Percentiles rank a stretch among this genome's conserved stretches.
Conservation (phyloP, 2,888 invertebrate genomes). For the Acanthosoma haemorrhoidale region DNA sequence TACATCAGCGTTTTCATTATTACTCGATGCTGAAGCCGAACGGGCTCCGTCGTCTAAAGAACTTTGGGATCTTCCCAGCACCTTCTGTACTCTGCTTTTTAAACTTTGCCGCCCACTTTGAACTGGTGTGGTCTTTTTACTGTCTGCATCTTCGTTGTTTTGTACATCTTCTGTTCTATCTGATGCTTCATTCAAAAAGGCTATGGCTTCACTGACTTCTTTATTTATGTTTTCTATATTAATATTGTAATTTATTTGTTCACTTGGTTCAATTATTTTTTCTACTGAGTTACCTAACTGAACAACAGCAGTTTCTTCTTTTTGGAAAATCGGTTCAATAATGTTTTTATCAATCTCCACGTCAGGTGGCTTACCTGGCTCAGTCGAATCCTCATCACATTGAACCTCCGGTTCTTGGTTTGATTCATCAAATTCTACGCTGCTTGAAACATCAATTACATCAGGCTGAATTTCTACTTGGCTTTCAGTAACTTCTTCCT, state of each 20-base stretch:
- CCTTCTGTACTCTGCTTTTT: background rate
- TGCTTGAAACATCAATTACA: background rate
- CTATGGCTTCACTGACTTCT: background rate
- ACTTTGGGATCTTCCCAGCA: background rate
- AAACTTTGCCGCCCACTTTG: constrained; percentile 16
- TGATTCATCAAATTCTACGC: background rate
- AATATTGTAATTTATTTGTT: background rate
- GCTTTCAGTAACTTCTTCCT: background rate
- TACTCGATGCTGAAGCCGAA: no score
- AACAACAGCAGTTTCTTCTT: background rate
- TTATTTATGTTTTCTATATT: background rate
- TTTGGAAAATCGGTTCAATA: background rate
- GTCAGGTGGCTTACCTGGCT: background rate
- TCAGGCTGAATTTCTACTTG: background rate
- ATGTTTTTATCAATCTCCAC: background rate
- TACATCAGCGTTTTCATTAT: no score
- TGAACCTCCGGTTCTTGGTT: background rate
- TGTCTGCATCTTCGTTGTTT: background rate
- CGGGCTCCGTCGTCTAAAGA: background rate
- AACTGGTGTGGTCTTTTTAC: background rate
- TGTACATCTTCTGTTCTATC: background rate
- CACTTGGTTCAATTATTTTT: background rate
- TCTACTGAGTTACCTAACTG: background rate
- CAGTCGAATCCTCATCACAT: background rate
- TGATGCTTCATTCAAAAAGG: background rate